Evolutionary conservation across 2,797 vertebrate species (phyloP).

Genomic region (Aphelocoma californica): DNA sequence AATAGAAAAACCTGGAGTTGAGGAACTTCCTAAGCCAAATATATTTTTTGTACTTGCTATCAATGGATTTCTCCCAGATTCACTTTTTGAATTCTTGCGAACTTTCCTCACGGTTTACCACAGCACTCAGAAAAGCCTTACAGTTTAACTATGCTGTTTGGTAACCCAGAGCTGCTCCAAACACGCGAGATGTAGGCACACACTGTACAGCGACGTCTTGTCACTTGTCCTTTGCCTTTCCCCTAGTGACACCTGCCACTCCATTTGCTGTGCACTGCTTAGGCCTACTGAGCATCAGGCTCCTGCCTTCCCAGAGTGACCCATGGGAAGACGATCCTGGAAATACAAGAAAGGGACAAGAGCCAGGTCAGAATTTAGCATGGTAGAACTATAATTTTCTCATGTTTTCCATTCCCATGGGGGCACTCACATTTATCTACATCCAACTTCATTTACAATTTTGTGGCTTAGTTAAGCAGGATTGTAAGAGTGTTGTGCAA

Average conservation of each 20-base stretch:
- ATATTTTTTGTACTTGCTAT: background rate
- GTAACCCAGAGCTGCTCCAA: background rate
- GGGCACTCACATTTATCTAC: background rate
- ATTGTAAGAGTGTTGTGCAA: background rate
- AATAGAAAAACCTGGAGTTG: background rate
- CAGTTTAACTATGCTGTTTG: fast-evolving
- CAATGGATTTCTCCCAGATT: background rate
- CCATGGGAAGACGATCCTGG: background rate
- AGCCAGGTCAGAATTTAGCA: background rate
- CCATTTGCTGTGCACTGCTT: background rate
- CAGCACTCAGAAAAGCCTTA: background rate
- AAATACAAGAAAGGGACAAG: background rate
- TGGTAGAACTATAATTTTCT: background rate
- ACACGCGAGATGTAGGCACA: background rate
- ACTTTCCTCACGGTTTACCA: background rate
- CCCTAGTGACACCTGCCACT: background rate
- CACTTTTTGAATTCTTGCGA: background rate
- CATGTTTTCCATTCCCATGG: background rate
- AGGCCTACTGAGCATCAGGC: background rate
- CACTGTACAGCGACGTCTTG: fast-evolving
- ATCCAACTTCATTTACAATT: background rate
- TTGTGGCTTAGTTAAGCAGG: background rate
- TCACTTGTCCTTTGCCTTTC: background rate
- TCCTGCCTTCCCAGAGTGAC: background rate
- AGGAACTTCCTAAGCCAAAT: background rate